Evolutionary conservation across 2,888 invertebrate genomes (phyloP).

Genomic region (Drosophila helvetica): DNA sequence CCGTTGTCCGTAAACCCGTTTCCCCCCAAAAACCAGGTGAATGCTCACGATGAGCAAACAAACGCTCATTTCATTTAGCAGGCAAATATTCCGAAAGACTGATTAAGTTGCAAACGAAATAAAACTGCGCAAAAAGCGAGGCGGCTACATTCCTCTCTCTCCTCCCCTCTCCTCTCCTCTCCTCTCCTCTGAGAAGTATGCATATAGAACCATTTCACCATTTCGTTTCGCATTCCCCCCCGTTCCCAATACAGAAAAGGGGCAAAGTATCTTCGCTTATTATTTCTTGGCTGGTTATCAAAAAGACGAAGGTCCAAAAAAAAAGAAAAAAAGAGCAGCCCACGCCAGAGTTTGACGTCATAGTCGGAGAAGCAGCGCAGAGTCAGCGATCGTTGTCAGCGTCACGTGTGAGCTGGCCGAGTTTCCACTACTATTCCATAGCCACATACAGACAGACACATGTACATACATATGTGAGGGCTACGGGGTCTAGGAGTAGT

Average conservation of each 20-base stretch:
- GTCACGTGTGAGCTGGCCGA: constrained; percentile 34
- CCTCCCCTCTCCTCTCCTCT: too few relatives aligned
- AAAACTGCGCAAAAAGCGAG: constrained; percentile 66
- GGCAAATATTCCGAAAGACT: constrained; percentile 45
- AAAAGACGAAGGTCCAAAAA: constrained; percentile 28
- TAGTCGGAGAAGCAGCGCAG: constrained; percentile 11
- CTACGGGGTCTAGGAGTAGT: constrained; percentile 18
- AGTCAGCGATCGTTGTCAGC: constrained; percentile 19
- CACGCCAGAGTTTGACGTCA: constrained; percentile 64
- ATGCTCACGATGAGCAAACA: constrained; percentile 49
- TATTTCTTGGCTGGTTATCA: constrained; percentile 59
- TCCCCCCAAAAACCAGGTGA: constrained; percentile 12
- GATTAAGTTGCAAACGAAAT: constrained; percentile 40
- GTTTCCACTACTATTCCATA: neutral
- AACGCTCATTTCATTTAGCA: constrained; percentile 41
- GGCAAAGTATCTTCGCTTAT: constrained; percentile 40
- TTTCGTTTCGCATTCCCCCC: constrained; percentile 16
- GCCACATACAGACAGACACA: neutral
- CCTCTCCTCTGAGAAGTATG: constrained; percentile 6
- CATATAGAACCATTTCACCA: constrained; percentile 60
- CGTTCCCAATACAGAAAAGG: constrained; percentile 11
- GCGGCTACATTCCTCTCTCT: constrained; percentile 20
- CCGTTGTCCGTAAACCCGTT: constrained; percentile 4
- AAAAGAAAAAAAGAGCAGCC: constrained; percentile 1
- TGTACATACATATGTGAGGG: neutral